Base-by-base conservation (phyloP, 2,888 invertebrate genomes). In the Spisula subtruncata region DNA sequence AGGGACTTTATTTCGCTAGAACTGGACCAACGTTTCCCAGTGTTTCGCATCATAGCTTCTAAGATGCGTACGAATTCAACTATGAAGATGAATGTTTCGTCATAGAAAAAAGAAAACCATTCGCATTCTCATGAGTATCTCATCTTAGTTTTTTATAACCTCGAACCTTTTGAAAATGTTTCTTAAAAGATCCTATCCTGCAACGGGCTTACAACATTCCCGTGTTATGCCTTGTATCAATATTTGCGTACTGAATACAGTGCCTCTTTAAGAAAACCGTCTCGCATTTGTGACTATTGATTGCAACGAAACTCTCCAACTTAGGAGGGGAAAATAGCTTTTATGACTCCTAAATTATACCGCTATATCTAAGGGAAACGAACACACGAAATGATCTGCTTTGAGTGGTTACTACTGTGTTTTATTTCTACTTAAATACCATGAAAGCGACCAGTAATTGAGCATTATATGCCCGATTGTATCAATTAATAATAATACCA, bases 261-360 rank as follows among this genome's bases (percentile, higher is more conserved):
- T 75, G 29, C 35, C 35, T 75, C 75, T 75, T 75, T 35, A 75
- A 75, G 75, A 75, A 75, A 75, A 75, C 18, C 75, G 75, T 75
- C 75, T 75, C 75, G 75, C 75, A 75, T 75, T 75, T 75, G 75
- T 75, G 25, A 75, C 75, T 75, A 75, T 75, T 75, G 75, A 75
- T 75, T 75, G 75, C 32, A 32, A 18, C 16, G 75, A 18, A 75
- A 18, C 32, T 75, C 75, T 35, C 25, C 75, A 32, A 32, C 75
- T 35, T 56, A 32, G 10, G 41, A 41, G 54, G 79, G 80, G 80
- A 85, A 83, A n/a, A 51, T 51, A 56, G 79, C n/a, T 35, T 54
- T 80, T 85, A 80, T 80, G 85, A 85, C 54, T 51, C 51, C 51
- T 56, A 85, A 85, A 85, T 56, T 85, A 85, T 85, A 85, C 25